These are phyloP conservation scores for Tigriopus japonicus DNA, from an alignment of 1,140 invertebrate genomes.

Conservation along the genomic window DNA sequence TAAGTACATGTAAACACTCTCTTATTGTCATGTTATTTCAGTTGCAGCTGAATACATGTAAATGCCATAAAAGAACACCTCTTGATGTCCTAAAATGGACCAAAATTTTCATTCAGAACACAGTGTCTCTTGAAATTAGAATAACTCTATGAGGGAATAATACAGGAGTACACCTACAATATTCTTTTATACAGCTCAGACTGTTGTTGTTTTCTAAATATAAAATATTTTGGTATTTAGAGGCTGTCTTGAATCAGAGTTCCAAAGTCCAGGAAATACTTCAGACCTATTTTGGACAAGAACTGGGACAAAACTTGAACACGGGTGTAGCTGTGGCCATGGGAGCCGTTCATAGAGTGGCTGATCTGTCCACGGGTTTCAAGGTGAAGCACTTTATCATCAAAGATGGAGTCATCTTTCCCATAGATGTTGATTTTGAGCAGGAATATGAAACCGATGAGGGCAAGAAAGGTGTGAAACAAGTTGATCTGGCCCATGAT, in stretches of 20 bases:
- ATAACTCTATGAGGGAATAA: too few species aligned
- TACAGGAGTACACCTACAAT: too few species aligned
- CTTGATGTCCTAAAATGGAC: too few species aligned
- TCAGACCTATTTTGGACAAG: constrained; percentile 45
- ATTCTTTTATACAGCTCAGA: too few species aligned
- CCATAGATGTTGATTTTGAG: constrained; percentile 56
- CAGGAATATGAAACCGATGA: constrained; percentile 49
- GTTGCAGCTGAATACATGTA: too few species aligned
- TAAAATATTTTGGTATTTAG: constrained; percentile 70
- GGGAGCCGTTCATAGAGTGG: constrained; percentile 94
- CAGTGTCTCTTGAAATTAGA: too few species aligned
- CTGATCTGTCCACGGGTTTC: constrained; percentile 81
- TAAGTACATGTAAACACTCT: too few species aligned
- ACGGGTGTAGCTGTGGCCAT: constrained; percentile 91
- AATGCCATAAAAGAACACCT: too few species aligned
- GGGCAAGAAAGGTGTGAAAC: constrained; percentile 27
- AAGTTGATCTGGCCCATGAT: too few species aligned
- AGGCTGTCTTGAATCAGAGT: constrained; percentile 76
- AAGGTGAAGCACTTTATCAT: constrained; percentile 89
- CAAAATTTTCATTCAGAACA: too few species aligned
- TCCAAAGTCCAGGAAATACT: constrained; percentile 77
- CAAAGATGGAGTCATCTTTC: constrained; percentile 26
- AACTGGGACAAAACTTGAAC: constrained; percentile 86
- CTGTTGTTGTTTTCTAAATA: too few species aligned
- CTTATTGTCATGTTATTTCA: too few species aligned